Evolutionary conservation across 2,113 vertebrate species (phyloP).

Genomic region (Epinephelus moara): DNA sequence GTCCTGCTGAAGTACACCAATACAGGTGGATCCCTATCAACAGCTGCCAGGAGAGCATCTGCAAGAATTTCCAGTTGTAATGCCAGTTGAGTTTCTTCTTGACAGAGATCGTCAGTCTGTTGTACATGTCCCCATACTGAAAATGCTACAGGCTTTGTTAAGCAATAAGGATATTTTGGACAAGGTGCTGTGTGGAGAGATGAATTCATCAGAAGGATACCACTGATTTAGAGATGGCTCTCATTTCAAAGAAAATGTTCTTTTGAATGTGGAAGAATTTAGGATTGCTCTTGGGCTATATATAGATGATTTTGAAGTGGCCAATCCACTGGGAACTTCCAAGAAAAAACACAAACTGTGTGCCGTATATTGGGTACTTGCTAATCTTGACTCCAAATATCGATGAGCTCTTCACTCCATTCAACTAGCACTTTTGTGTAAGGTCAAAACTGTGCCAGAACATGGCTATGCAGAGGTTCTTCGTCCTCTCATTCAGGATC

Average conservation of each 20-base stretch:
- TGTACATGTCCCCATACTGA: neutral
- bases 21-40: neutral
- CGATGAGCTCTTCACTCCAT: too few species aligned
- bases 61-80: neutral
- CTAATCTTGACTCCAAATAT: too few species aligned
- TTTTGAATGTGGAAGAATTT: constrained; percentile 5
- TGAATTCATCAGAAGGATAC: neutral
- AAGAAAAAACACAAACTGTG: too few species aligned
- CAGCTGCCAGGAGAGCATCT: neutral
- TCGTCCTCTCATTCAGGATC: too few species aligned
- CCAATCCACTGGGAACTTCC: too few species aligned
- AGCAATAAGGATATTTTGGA: constrained; percentile 2
- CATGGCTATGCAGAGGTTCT: too few species aligned
- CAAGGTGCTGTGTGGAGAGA: neutral
- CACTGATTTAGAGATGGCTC: constrained; percentile 3
- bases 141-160: neutral
- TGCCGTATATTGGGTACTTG: too few species aligned
- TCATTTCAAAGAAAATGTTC: neutral
- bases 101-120: neutral
- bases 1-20: neutral
- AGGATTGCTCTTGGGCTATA: too few species aligned
- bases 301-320: too few species aligned
- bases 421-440: too few species aligned
- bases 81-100: neutral
- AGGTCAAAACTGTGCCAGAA: too few species aligned